Evolutionary conservation across 1,140 invertebrate species (phyloP), one percentile per base, ranked within the genome.

Genomic region (Hylaeus anthracinus): DNA sequence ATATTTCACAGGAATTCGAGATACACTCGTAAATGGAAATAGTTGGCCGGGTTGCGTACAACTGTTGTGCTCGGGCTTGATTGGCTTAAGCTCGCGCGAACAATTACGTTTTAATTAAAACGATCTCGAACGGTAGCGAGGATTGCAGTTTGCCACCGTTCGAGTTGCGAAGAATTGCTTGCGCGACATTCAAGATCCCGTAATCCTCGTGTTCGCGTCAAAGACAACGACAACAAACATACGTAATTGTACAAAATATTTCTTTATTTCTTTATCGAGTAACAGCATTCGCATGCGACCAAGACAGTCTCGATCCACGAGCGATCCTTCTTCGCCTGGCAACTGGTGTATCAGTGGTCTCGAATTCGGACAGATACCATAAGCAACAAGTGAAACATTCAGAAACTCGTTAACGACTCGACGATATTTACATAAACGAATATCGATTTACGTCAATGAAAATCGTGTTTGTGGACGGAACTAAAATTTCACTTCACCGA

Each of bases 31-130:
- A 75, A 81, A 81, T 75, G 64, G 53, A 51, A 81, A 81, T 75
- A 69, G 41, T 71, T 65, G 58, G 3, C 1, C 41, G 1, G 53
- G 1, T 3, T 15, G n/a, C 10, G 53, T n/a, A 43, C 39, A 61
- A 70, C 37, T n/a, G 37, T 63, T 43, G n/a, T 9, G 51, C n/a
- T 14, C 6, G 1, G 39, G 41, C 8, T 41, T 26, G 41, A 60
- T 73, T 37, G 55, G n/a, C 39, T 73, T n/a, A n/a, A 51, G 41
- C 61, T 37, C 14, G 43, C 45, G 15, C 15, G 37, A 55, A 63
- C 72, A 67, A 74, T 80, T 80, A 60, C 63, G 37, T 58, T 81
- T 81, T 65, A 77, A 81, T 81, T 64, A 81, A 77, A 81, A 70
- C 75, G 61, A 80, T 43, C 72, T 8, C 60, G 70, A 41, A 26